Percentiles rank a stretch among this genome's conserved stretches.
Evolutionary conservation across 1,140 invertebrate species (phyloP).

Genomic region (Phymorhynchus buccinoides): DNA sequence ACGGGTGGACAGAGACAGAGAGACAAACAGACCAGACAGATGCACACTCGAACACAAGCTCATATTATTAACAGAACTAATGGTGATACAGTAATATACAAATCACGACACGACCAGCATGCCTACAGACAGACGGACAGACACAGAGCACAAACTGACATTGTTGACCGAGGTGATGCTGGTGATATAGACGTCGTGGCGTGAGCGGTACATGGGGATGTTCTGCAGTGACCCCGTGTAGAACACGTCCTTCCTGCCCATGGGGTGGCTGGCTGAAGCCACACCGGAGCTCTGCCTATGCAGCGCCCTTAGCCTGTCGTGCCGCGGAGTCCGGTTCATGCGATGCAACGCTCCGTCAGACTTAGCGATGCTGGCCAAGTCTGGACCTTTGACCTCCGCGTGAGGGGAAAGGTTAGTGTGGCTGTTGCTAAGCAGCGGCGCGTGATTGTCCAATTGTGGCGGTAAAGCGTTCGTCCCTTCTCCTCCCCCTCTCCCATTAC

Average conservation of each 20-base stretch:
- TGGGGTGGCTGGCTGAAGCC: background rate
- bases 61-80: too few relatives aligned
- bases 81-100: too few relatives aligned
- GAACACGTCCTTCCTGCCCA: slow-evolving; percentile 90
- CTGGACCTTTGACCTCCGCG: background rate
- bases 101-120: too few relatives aligned
- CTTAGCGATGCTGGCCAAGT: slow-evolving; percentile 41
- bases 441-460: background rate
- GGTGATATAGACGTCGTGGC: slow-evolving; percentile 57
- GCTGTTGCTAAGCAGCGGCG: slow-evolving; percentile 18
- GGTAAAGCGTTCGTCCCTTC: background rate
- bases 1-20: too few relatives aligned
- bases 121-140: background rate
- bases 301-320: background rate
- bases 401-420: background rate
- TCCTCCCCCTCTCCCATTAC: background rate
- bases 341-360: slow-evolving; percentile 55
- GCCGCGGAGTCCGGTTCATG: background rate
- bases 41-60: too few relatives aligned
- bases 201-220: slow-evolving; percentile 75
- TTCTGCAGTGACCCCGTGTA: slow-evolving; percentile 87
- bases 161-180: slow-evolving; percentile 58
- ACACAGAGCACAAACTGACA: background rate
- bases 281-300: background rate
- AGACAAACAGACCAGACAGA: too few relatives aligned